A percentile compares a stretch with the other conserved stretches of the same genome.
Evolutionary conservation across 2,797 vertebrate species (phyloP).

Genomic region (Sebastes taczanowskii): DNA sequence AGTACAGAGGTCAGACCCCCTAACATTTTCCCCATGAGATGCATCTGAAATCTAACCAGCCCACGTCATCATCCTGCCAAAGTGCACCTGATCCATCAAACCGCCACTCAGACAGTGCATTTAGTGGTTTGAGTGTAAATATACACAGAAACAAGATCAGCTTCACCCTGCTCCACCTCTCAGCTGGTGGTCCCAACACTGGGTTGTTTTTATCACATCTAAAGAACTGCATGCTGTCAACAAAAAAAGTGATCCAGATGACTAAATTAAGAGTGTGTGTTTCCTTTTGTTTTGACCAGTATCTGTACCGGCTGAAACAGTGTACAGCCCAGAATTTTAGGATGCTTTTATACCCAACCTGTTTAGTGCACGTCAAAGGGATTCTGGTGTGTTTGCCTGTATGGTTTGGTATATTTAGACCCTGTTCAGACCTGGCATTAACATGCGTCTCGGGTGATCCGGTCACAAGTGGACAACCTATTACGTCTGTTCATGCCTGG

Average conservation of each 20-base stretch:
- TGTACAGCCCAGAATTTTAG: not conserved
- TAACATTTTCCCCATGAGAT: slow-evolving; percentile 63
- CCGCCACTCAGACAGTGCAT: slow-evolving; percentile 10
- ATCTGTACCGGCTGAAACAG: not conserved
- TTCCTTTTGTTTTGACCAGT: not conserved
- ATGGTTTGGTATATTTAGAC: not conserved
- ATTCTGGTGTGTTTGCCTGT: not conserved
- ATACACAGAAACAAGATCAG: slow-evolving; percentile 32
- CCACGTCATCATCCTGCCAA: slow-evolving; percentile 36
- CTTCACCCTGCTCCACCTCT: not conserved
- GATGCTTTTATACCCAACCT: not conserved
- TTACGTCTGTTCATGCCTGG: too few species aligned
- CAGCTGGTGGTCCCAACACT: not conserved
- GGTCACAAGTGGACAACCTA: too few species aligned
- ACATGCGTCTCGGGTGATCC: too few species aligned
- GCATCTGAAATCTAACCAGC: slow-evolving; percentile 65
- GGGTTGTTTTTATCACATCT: not conserved
- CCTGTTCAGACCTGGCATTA: not conserved
- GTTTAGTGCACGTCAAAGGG: not conserved
- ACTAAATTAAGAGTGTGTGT: not conserved
- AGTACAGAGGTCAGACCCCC: slow-evolving; percentile 49
- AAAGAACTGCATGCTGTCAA: not conserved
- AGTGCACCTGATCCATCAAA: slow-evolving; percentile 49
- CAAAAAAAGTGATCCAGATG: not conserved
- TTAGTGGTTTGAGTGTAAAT: slow-evolving; percentile 44